Evolutionary conservation across 64 coral and sea anemone genomes (phyloP).

Genomic region (Hydrozoanthus tunicans): DNA sequence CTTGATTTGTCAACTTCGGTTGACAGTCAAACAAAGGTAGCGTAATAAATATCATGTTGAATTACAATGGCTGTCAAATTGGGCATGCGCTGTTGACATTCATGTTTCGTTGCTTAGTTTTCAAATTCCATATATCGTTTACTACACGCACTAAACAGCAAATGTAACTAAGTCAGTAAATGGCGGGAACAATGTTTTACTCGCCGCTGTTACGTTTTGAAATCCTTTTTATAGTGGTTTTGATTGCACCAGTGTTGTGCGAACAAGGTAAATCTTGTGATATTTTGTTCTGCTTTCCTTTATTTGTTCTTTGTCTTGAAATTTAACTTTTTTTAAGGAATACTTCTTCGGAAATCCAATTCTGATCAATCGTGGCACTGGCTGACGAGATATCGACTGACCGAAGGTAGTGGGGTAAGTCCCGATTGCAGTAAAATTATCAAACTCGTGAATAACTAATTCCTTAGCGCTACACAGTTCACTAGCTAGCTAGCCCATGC

Average conservation of each 20-base stretch:
- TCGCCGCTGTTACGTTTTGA: background rate
- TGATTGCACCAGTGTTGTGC: background rate
- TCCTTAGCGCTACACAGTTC: too few species aligned
- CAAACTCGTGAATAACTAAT: too few species aligned
- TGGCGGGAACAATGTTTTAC: background rate
- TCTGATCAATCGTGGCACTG: slow-evolving; percentile 25
- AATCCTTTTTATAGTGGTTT: background rate
- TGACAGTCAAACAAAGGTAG: slow-evolving; percentile 18
- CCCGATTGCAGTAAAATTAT: too few species aligned
- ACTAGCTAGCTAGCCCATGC: too few species aligned
- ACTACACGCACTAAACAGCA: background rate
- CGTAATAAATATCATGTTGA: background rate
- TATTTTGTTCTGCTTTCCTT: background rate
- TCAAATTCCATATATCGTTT: background rate
- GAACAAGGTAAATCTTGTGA: slow-evolving; percentile 12
- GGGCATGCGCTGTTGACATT: background rate
- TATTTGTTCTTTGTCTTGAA: background rate
- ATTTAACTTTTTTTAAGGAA: background rate
- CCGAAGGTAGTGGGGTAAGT: slow-evolving; percentile 31
- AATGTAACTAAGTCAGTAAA: background rate
- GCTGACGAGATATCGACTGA: slow-evolving; percentile 16
- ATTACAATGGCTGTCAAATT: slow-evolving; percentile 4
- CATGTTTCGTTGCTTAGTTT: background rate
- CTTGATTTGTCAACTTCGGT: background rate
- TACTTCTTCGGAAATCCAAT: background rate